Conservation (phyloP, 1,140 invertebrate species). For the Tachypleus tridentatus region DNA sequence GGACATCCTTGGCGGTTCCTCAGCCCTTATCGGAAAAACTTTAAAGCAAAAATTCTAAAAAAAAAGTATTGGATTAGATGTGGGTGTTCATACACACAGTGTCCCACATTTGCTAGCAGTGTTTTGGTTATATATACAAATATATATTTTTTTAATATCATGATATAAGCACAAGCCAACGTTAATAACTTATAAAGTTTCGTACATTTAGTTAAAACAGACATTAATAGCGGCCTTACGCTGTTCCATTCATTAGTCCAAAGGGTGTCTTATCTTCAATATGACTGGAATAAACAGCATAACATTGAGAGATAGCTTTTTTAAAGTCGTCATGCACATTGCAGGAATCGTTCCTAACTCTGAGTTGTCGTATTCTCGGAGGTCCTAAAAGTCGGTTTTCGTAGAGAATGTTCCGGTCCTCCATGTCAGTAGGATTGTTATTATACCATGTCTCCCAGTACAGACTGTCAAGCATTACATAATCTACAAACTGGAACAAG, state of each 20-base stretch:
- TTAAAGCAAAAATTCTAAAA: too few relatives aligned
- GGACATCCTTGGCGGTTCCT: too few relatives aligned
- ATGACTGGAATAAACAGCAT: constrained; percentile 27
- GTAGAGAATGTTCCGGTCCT: constrained; percentile 33
- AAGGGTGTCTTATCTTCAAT: not conserved
- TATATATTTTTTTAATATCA: too few relatives aligned
- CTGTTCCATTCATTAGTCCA: not conserved
- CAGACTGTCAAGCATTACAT: constrained; percentile 41
- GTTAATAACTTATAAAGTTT: too few relatives aligned
- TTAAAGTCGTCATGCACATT: constrained; percentile 44
- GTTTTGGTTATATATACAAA: too few relatives aligned
- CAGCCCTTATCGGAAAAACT: too few relatives aligned
- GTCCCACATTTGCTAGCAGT: too few relatives aligned
- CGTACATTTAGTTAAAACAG: too few relatives aligned
- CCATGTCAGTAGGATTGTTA: constrained; percentile 27
- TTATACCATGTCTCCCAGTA: constrained; percentile 51
- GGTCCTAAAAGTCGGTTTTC: constrained; percentile 38
- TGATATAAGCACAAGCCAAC: too few relatives aligned
- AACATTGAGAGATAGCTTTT: constrained; percentile 45
- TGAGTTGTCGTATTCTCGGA: constrained; percentile 47
- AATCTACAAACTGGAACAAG: constrained; percentile 41
- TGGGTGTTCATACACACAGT: too few relatives aligned
- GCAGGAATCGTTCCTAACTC: constrained; percentile 46
- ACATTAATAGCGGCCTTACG: constrained; percentile 14
- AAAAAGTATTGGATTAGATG: too few relatives aligned